Evolutionary conservation across 2,113 vertebrate species (phyloP).

Genomic region (Corvus cornix): DNA sequence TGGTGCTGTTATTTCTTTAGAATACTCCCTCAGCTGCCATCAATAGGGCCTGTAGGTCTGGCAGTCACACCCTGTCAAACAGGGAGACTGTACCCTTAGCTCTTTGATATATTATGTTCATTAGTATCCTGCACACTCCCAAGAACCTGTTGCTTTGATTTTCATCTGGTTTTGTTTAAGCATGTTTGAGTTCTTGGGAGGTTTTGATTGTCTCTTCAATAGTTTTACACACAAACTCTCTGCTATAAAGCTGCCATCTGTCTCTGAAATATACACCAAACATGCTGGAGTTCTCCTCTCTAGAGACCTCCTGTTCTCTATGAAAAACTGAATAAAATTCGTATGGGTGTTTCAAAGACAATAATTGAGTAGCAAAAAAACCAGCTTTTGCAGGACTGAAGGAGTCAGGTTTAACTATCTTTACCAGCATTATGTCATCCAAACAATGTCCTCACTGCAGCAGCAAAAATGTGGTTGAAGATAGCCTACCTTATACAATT

Average conservation of each 20-base stretch:
- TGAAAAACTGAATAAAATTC: conserved; percentile 23
- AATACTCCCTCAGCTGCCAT: background rate
- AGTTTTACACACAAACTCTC: conserved; percentile 3
- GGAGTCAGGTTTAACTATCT: background rate
- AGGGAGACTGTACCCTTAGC: background rate
- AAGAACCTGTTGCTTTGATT: conserved; percentile 23
- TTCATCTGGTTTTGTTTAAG: conserved; percentile 34
- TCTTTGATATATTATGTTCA: background rate
- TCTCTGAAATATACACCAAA: conserved; percentile 3
- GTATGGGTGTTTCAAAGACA: background rate
- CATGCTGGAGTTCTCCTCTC: background rate
- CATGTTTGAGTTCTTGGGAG: background rate
- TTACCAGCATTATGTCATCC: background rate
- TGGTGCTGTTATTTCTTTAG: background rate
- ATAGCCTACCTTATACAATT: background rate
- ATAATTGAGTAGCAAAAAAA: background rate
- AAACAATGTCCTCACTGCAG: background rate
- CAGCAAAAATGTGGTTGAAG: background rate
- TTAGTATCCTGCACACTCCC: background rate
- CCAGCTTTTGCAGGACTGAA: background rate
- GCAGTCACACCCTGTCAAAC: background rate
- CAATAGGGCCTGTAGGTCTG: background rate
- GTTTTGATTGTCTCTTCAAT: conserved; percentile 37
- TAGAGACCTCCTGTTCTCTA: background rate
- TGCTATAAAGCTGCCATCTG: conserved; percentile 33